Evolutionary conservation across 2,888 invertebrate species (phyloP).

Genomic region (Prenolepis imparis): DNA sequence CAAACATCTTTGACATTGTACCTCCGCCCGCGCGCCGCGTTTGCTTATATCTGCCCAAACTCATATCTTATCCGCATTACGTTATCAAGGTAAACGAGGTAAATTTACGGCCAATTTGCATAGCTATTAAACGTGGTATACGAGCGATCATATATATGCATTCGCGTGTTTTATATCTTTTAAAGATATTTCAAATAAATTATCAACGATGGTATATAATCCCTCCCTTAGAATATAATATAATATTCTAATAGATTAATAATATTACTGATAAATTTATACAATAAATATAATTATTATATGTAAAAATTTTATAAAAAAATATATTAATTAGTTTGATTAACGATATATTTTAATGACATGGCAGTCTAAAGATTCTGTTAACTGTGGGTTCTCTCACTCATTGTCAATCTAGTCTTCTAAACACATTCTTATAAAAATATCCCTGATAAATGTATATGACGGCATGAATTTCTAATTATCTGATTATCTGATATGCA

Average conservation of each 20-base stretch:
- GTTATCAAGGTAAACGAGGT: conserved; percentile 71
- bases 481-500: conserved; percentile 31
- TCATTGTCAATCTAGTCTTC: not conserved
- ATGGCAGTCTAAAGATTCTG: not conserved
- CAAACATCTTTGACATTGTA: conserved; percentile 64
- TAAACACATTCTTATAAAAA: not conserved
- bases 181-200: conserved; percentile 69
- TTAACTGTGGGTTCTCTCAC: not conserved
- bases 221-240: not conserved
- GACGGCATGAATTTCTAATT: conserved; percentile 14
- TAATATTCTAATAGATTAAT: not conserved
- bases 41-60: conserved; percentile 66
- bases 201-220: not conserved
- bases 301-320: not conserved
- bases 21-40: conserved; percentile 58
- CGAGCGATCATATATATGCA: conserved; percentile 60
- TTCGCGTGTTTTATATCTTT: conserved; percentile 57
- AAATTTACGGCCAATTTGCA: conserved; percentile 71
- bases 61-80: conserved; percentile 71
- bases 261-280: not conserved
- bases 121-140: conserved; percentile 61
- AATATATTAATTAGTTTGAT: not conserved
- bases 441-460: not conserved
- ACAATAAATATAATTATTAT: not conserved
- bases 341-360: not conserved